Percentiles rank a stretch among this genome's conserved stretches.
These are phyloP conservation scores for Andrena trimmerana DNA, from an alignment of 2,888 invertebrate genomes.

Conservation along the genomic window DNA sequence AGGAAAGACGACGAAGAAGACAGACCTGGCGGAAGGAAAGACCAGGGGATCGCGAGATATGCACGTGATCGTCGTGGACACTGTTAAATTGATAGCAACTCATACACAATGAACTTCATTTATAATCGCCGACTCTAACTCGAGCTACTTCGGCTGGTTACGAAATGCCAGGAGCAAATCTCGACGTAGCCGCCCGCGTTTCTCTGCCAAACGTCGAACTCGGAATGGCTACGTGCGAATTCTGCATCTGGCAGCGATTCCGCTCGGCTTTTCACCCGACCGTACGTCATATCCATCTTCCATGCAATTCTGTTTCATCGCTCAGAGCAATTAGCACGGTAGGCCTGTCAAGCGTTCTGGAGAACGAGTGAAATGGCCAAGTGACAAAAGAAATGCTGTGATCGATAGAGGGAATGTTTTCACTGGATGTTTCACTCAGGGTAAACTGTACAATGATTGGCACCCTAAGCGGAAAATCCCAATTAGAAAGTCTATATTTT, in stretches of 20 bases:
- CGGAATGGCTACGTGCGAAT: slow-evolving; percentile 51
- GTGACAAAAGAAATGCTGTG: no score
- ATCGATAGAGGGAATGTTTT: no score
- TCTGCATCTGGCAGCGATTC: slow-evolving; percentile 13
- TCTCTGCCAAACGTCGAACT: slow-evolving; percentile 65
- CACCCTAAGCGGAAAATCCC: no score
- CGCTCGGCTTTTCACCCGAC: neutral
- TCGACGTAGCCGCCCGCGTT: slow-evolving; percentile 51
- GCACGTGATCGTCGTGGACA: slow-evolving; percentile 73
- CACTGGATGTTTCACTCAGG: no score
- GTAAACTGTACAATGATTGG: no score
- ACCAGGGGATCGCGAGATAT: slow-evolving; percentile 68
- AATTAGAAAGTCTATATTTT: no score
- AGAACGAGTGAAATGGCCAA: neutral
- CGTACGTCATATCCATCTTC: neutral
- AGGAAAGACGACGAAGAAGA: slow-evolving; percentile 41
- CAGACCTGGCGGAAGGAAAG: slow-evolving; percentile 51
- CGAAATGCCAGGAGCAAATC: slow-evolving; percentile 77
- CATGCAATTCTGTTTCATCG: neutral
- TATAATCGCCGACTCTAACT: slow-evolving; percentile 82
- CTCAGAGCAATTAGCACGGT: neutral
- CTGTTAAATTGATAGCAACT: slow-evolving; percentile 84
- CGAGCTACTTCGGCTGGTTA: slow-evolving; percentile 76
- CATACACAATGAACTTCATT: slow-evolving; percentile 84
- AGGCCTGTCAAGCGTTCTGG: neutral